These are phyloP conservation scores for Episyrphus balteatus DNA, from an alignment of 1,140 invertebrate species.

Conservation along the genomic window DNA sequence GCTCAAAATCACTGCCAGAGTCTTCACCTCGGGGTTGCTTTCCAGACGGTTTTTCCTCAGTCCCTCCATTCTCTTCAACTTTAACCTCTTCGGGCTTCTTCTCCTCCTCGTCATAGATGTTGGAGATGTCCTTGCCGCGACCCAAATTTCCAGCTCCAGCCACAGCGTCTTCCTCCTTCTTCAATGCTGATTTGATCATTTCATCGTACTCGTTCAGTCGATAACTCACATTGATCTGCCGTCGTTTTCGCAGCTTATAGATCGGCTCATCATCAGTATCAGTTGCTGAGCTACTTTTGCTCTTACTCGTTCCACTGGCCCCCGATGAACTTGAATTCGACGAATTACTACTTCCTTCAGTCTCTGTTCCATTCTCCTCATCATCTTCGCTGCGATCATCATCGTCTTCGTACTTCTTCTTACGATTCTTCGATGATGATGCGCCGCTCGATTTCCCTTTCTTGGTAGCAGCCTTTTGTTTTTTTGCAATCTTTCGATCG, in stretches of 20 bases:
- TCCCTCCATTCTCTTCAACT: conserved; percentile 18
- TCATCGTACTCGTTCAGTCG: conserved; percentile 88
- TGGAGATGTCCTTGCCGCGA: conserved; percentile 79
- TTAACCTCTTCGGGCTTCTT: conserved; percentile 37
- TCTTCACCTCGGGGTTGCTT: conserved; percentile 14
- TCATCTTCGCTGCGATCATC: conserved; percentile 27
- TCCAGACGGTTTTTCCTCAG: conserved; percentile 5
- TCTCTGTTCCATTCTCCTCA: conserved; percentile 10
- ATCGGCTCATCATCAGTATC: conserved; percentile 60
- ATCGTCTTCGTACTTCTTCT: conserved; percentile 13
- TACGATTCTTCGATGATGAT: background rate
- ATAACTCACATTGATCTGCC: conserved; percentile 66
- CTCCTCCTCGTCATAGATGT: conserved; percentile 70
- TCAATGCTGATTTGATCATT: conserved; percentile 83
- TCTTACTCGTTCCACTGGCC: conserved; percentile 14
- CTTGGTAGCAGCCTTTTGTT: background rate
- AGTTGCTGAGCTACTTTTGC: conserved; percentile 39
- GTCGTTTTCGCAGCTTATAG: conserved; percentile 65
- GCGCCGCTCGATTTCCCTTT: background rate
- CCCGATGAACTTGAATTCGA: conserved; percentile 3
- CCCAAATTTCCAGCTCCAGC: conserved; percentile 67
- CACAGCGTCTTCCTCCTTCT: conserved; percentile 63
- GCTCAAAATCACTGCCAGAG: conserved; percentile 16
- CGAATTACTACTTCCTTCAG: conserved; percentile 5
- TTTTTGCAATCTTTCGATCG: conserved; percentile 19